A percentile compares a stretch with the other conserved stretches of the same genome.
Conservation (phyloP, 2,888 invertebrate genomes). For the Protonemura montana region DNA sequence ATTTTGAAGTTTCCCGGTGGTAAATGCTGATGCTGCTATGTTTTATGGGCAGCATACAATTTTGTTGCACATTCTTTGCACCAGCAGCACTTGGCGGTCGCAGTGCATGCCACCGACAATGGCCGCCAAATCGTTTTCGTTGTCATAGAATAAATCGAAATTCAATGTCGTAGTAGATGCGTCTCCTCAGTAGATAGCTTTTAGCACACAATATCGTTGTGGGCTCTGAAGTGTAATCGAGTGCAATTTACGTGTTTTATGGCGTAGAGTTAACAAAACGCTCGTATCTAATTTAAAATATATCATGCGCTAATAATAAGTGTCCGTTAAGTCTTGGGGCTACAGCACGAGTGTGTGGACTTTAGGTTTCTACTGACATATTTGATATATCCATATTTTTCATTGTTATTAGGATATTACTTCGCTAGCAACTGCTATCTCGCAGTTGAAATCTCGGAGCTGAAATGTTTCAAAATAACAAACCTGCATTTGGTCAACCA, state of each 20-base stretch:
- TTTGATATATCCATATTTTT: not conserved
- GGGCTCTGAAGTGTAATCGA: not conserved
- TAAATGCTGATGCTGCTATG: not conserved
- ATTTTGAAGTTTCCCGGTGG: constrained; percentile 2
- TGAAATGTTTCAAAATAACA: constrained; percentile 49
- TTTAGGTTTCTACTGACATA: not conserved
- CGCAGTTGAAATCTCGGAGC: too few species aligned
- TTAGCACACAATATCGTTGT: not conserved
- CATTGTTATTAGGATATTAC: not conserved
- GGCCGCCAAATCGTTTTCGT: not conserved
- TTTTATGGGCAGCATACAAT: not conserved
- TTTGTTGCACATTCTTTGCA: not conserved
- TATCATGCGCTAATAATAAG: not conserved
- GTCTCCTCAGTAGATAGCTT: too few species aligned
- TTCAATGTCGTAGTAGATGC: too few species aligned
- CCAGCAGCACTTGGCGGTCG: not conserved
- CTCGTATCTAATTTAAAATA: not conserved
- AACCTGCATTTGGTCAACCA: constrained; percentile 49
- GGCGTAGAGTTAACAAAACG: not conserved
- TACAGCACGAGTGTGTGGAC: not conserved
- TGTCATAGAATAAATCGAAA: too few species aligned
- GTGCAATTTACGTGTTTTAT: not conserved
- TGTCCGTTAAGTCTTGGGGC: not conserved
- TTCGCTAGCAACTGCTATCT: too few species aligned
- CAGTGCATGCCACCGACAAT: not conserved